Conservation (phyloP, 2,888 invertebrate species). For the Dryobota labecula region DNA sequence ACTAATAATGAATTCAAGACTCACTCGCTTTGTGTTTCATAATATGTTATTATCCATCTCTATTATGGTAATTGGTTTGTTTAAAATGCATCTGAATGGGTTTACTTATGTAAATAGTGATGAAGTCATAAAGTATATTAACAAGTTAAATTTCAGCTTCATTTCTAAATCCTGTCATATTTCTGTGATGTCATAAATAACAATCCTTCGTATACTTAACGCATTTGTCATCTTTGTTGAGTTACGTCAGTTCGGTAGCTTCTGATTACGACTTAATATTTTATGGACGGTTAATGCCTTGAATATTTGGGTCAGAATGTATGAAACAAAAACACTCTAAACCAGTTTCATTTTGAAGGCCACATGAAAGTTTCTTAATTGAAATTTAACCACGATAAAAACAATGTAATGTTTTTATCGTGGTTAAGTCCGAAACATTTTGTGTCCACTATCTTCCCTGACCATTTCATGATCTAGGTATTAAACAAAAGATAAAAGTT, state of each 20-base stretch:
- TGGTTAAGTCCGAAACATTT: neutral
- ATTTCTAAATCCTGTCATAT: conserved; percentile 20
- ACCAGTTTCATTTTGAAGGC: conserved; percentile 53
- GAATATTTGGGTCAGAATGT: conserved; percentile 46
- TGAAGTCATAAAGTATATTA: conserved; percentile 43
- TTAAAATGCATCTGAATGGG: conserved; percentile 41
- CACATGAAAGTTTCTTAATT: conserved; percentile 20
- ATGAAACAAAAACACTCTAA: conserved; percentile 40
- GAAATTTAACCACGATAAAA: no score
- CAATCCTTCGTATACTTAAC: neutral
- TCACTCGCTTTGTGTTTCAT: conserved; percentile 45
- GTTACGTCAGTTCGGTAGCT: conserved; percentile 12
- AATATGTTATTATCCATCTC: conserved; percentile 37
- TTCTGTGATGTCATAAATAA: neutral
- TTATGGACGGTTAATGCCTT: conserved; percentile 5
- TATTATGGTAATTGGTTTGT: conserved; percentile 41
- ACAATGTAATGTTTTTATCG: conserved; percentile 26
- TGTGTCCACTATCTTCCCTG: neutral
- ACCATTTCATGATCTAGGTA: neutral
- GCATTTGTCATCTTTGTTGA: neutral
- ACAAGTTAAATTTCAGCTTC: conserved; percentile 10
- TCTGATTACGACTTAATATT: neutral
- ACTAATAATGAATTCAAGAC: conserved; percentile 48
- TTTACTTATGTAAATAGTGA: conserved; percentile 46
- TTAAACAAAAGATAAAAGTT: neutral